A percentile compares a stretch with the other conserved stretches of the same genome.
These are phyloP conservation scores for Acrobasis suavella DNA, from an alignment of 2,888 invertebrate genomes.

Conservation along the genomic window DNA sequence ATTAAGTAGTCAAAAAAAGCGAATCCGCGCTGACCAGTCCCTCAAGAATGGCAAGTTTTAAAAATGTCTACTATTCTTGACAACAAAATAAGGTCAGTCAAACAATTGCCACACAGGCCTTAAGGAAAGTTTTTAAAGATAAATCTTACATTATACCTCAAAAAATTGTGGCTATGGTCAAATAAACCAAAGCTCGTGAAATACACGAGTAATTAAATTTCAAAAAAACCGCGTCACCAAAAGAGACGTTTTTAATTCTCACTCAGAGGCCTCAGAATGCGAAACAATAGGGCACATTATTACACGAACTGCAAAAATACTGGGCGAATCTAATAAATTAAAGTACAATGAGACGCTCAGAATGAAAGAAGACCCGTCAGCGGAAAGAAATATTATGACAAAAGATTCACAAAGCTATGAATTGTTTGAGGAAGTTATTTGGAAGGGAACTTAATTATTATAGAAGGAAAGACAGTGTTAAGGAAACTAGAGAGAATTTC, in stretches of 20 bases:
- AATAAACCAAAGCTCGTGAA: not conserved
- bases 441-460: conserved; percentile 13
- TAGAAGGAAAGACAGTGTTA: conserved; percentile 16
- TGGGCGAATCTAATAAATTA: conserved; percentile 70
- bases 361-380: conserved; percentile 40
- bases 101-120: too few relatives aligned
- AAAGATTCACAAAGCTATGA: conserved; percentile 29
- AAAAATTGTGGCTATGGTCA: too few relatives aligned
- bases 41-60: too few relatives aligned
- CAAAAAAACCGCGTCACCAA: not conserved
- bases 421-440: conserved; percentile 17
- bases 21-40: too few relatives aligned
- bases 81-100: too few relatives aligned
- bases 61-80: too few relatives aligned
- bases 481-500: conserved; percentile 11
- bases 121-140: too few relatives aligned
- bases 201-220: not conserved
- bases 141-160: too few relatives aligned
- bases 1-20: too few relatives aligned
- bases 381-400: conserved; percentile 41
- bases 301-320: conserved; percentile 42
- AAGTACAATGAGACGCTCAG: conserved; percentile 49
- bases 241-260: not conserved
- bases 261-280: conserved; percentile 1
- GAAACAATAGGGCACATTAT: conserved; percentile 39